phyloP scores from a whole-genome alignment of 2,113 vertebrate genomes.

The Rynchops niger region DNA sequence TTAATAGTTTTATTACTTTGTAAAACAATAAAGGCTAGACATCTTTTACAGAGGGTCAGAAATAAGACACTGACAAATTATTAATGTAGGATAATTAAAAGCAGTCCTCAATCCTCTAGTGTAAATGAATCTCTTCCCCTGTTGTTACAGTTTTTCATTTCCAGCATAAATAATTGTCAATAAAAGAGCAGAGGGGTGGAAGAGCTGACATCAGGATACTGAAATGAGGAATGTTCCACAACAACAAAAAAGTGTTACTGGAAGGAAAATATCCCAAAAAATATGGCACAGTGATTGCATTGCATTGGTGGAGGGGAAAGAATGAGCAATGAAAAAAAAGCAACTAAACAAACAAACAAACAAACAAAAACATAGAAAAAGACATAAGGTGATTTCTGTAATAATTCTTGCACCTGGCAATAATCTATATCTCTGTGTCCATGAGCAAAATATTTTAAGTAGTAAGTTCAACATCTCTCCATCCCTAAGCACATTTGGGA shows the following conservation, averaged over 20 bases:
- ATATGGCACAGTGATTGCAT: fast-evolving
- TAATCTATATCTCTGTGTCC: background rate
- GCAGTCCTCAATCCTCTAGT: background rate
- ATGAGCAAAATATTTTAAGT: background rate
- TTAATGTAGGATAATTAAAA: background rate
- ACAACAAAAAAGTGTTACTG: background rate
- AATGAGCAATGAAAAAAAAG: fast-evolving
- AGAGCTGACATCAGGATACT: background rate
- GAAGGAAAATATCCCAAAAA: background rate
- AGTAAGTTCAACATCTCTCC: background rate
- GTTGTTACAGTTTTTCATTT: background rate
- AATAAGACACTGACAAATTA: background rate
- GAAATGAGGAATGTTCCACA: background rate
- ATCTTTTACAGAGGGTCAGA: background rate
- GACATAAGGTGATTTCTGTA: background rate
- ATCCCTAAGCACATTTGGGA: background rate
- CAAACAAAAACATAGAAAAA: background rate
- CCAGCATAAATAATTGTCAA: background rate
- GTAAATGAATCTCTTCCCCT: background rate
- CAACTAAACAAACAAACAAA: background rate
- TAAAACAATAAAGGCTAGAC: background rate
- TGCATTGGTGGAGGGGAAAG: background rate
- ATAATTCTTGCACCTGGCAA: background rate
- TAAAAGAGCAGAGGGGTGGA: background rate
- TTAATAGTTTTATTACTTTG: background rate